Evolutionary conservation across 1,140 invertebrate species (phyloP), one percentile per base, ranked within the genome.

Genomic region (Euura saliciscinereae): DNA sequence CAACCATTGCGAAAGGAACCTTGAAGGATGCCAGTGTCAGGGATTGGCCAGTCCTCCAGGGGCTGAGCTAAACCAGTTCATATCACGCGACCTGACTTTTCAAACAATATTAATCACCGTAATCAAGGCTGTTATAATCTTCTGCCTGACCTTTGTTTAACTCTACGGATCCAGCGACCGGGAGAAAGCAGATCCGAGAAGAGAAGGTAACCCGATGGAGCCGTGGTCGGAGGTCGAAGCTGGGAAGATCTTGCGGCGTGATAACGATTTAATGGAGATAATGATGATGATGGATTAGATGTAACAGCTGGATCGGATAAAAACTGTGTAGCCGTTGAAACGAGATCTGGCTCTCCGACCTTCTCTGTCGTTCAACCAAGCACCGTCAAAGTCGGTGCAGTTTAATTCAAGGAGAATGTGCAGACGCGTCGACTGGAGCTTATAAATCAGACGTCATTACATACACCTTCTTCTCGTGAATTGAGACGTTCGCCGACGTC

Each of bases 11-110:
- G 73, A 73, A 73, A 75, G 69, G 77, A 76, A 78, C 84, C 84
- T 86, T 84, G 83, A 79, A 78, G 77, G 76, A 80, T 83, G 79
- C 81, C 83, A 85, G 79, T 84, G 83, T 85, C 82, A 85, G 76
- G 83, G 80, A 74, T 80, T 76, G 74, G 68, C 69, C 70, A 68
- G 69, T 69, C 77, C 65, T 77, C 75, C 28, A 71, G 66, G 73
- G 75, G 76, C 78, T 76, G 79, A 78, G 76, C 74, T 76, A 80
- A 86, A 86, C 84, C 83, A 83, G 82, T 86, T 82, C 79, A 69
- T 75, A 67, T 79, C 72, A 78, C 73, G 73, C 74, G 72, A 77
- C 65, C 42, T 10, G 4, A 67, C 8, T 82, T 82, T 80, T 78
- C 70, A 78, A 82, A 80, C 76, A 73, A 78, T 80, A 84, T 83